Base-by-base conservation (phyloP, 2,888 invertebrate species). In the Nephrotoma appendiculata region DNA sequence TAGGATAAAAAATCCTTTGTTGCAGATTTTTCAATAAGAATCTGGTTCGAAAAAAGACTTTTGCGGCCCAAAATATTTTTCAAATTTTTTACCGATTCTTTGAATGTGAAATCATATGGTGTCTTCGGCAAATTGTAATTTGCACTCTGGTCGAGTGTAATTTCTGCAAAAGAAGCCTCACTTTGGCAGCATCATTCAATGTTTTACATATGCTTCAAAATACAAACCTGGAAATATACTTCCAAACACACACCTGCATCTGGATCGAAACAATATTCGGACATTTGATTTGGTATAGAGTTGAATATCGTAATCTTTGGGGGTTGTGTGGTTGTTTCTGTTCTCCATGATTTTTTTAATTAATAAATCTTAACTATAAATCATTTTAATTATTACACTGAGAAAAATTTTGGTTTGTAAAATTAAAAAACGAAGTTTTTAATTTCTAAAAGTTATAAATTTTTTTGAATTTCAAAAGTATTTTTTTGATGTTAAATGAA, bases 41-140 rank as follows among this genome's bases (percentile, higher is more conserved):
- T 44, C 88, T 57, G 7, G 86, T 45, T 15, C 88, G 87, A 15
- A 88, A 88, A 41, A 87, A 6, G 88, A 88, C 86, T 86, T 87
- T 87, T 88, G 87, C 6, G 83, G 48, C 1, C 88, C 88, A 85
- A 31, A 31, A 31, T 1, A 31, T 1, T 31, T 31, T 31, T n/a
- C n/a, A n/a, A n/a, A 31, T 31, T 31, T 31, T 31, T 31, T 31
- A 31, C 31, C 2, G 31, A 89, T 31, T 31, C 31, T 31, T 31
- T 2, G 31, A 31, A 48, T 1, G 9, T 48, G 2, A 48, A 48
- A 12, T 48, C 48, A n/a, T 48, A 48, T 48, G 48, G 48, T 1
- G 1, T 48, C n/a, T 48, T 48, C n/a, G 48, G 48, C 1, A 48
- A 48, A 48, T 2, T 48, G n/a, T 48, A 48, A 48, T 48, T 48